Evolutionary conservation across 2,797 vertebrate genomes (phyloP).

Genomic region (Phataginus tetradactyla): DNA sequence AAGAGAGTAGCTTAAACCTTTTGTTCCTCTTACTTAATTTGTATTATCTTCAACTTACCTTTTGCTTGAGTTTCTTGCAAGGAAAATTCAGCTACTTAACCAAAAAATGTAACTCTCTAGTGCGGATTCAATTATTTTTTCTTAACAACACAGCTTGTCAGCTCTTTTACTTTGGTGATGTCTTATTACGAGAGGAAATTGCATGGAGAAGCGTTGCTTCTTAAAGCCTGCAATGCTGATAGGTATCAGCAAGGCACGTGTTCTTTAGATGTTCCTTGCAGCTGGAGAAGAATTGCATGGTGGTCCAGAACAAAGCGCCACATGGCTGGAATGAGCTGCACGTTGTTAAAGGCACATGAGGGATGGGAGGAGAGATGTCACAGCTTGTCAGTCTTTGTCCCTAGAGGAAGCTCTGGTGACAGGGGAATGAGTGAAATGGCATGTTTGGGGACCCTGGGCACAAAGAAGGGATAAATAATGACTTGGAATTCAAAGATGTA

Average conservation of each 20-base stretch:
- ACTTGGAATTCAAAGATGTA: conserved; percentile 47
- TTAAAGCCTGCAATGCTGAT: background rate
- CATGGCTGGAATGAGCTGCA: conserved; percentile 37
- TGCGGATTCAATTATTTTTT: background rate
- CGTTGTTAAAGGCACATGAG: background rate
- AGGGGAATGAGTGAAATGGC: conserved; percentile 53
- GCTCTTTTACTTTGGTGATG: background rate
- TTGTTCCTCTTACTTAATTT: background rate
- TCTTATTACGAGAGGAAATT: background rate
- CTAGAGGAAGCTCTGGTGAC: conserved; percentile 62
- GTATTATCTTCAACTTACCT: background rate
- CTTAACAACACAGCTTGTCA: background rate
- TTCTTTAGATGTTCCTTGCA: background rate
- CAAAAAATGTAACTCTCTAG: background rate
- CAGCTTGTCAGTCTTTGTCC: conserved; percentile 56
- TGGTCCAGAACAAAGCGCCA: conserved; percentile 12
- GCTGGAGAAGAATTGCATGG: background rate
- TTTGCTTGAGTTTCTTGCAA: conserved; percentile 5
- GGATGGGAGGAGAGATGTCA: background rate
- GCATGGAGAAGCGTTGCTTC: background rate
- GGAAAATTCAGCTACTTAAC: background rate
- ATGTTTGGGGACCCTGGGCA: background rate
- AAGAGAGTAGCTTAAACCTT: background rate
- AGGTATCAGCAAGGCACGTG: background rate
- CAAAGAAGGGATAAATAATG: conserved; percentile 43